Evolutionary conservation across 2,797 vertebrate species (phyloP).

Genomic region (Notolepis coatsorum): DNA sequence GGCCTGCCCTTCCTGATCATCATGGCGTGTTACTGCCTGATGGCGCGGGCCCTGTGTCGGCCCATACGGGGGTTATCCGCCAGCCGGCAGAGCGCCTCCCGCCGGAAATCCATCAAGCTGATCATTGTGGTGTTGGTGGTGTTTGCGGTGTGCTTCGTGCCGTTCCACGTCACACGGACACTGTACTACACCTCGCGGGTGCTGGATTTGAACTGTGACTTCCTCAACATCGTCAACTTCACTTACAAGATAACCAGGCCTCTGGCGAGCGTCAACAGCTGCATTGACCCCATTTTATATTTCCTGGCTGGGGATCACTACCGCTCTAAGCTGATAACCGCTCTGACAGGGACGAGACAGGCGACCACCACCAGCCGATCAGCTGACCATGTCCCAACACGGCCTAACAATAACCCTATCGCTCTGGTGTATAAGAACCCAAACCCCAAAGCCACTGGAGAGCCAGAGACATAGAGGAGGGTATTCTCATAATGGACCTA

Average conservation of each 20-base stretch:
- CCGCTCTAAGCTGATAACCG: slow-evolving; percentile 76
- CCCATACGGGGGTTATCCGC: slow-evolving; percentile 71
- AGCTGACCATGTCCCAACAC: slow-evolving; percentile 15
- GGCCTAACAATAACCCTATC: slow-evolving; percentile 41
- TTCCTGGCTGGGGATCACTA: slow-evolving; percentile 91
- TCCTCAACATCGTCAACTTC: slow-evolving; percentile 91
- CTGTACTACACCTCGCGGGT: slow-evolving; percentile 92
- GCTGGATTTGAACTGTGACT: slow-evolving; percentile 79
- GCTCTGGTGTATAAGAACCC: slow-evolving; percentile 59
- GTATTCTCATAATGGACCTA: not conserved
- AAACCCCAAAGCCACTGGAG: slow-evolving; percentile 23
- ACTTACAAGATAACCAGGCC: slow-evolving; percentile 95
- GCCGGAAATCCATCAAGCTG: slow-evolving; percentile 87
- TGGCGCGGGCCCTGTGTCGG: slow-evolving; percentile 85
- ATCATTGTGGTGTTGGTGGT: slow-evolving; percentile 88
- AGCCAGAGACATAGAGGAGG: slow-evolving; percentile 33
- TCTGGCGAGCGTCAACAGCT: slow-evolving; percentile 93
- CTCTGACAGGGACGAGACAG: slow-evolving; percentile 51
- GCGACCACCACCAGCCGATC: slow-evolving; percentile 26
- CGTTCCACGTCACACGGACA: slow-evolving; percentile 94
- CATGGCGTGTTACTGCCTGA: slow-evolving; percentile 89
- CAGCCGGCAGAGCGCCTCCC: slow-evolving; percentile 62
- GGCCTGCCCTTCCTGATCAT: slow-evolving; percentile 89
- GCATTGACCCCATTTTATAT: slow-evolving; percentile 94
- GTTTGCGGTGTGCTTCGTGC: slow-evolving; percentile 92